A percentile compares a stretch with the other conserved stretches of the same genome.
Conservation (phyloP, 2,797 vertebrate species). For the Enteromius radiatus region DNA sequence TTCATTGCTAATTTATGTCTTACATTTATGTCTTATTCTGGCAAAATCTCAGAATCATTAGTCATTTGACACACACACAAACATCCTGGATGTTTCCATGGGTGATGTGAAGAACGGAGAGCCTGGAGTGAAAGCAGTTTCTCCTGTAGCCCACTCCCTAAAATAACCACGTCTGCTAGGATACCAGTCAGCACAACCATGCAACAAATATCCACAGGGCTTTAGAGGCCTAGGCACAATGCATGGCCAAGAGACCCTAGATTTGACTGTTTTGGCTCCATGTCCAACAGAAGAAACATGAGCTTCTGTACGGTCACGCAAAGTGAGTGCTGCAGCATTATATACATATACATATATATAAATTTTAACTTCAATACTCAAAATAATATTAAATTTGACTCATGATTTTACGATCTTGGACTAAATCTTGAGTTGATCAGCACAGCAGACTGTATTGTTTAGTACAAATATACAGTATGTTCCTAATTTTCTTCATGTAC, state of each 20-base stretch:
- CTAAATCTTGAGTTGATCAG: background rate
- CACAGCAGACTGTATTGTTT: background rate
- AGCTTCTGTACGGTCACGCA: constrained; percentile 5
- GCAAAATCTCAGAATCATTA: background rate
- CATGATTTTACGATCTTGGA: background rate
- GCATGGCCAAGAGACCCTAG: background rate
- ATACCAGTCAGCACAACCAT: constrained; percentile 26
- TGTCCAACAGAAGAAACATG: constrained; percentile 21
- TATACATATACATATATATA: too few species aligned
- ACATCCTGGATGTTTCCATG: constrained; percentile 18
- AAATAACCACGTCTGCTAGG: constrained; percentile 43
- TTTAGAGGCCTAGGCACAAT: constrained; percentile 29
- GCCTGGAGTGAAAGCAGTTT: constrained; percentile 17
- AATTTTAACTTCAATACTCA: background rate
- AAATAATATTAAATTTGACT: background rate
- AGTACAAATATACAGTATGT: too few species aligned
- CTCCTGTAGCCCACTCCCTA: constrained; percentile 1
- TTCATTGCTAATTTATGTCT: background rate
- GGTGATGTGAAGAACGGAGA: background rate
- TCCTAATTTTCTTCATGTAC: too few species aligned
- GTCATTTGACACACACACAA: background rate
- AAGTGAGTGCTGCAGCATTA: background rate
- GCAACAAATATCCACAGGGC: constrained; percentile 30
- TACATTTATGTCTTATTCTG: background rate
- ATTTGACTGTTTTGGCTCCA: constrained; percentile 22